Evolutionary conservation across 2,113 vertebrate species (phyloP), one percentile per base, ranked within the genome.

Genomic region (Silurus glanis): DNA sequence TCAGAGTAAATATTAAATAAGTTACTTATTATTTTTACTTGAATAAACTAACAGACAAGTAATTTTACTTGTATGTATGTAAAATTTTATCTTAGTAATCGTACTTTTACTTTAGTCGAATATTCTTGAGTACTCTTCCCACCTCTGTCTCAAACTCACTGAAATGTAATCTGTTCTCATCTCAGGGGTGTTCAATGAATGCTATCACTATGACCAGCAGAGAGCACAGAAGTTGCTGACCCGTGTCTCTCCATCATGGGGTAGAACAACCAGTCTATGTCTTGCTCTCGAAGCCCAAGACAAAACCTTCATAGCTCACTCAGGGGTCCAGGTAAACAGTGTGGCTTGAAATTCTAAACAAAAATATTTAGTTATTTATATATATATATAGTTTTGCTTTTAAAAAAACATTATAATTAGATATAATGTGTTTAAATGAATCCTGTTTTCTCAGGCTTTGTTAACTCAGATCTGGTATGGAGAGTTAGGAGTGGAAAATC

Each of bases 391-490:
- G 5, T 23, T 19, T 37, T 66, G 5, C 28, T 49, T 28, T 81
- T 47, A n/a, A 23, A 2, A 80, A 78, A 8, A 49, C 0, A 21
- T 47, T 23, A 45, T 81, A 37, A 21, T 71, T n/a, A 59, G 19
- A 2, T 51, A 47, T 45, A 16, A 53, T 66, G 23, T 59, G 16
- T 6, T 53, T 74, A n/a, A 59, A 19, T 66, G 2, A 59, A 51
- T 86, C 17, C 53, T 59, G 69, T 37, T 76, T 59, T 47, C 49
- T 89, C 89, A 99, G 98, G 96, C 95, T 89, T 96, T 97, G 80
- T 93, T 99, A 85, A 99, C 97, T 87, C 96, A 96, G 93, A 97
- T 99, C 91, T 99, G 98, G 98, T 99, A 95, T 94, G 98, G 98
- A 0, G 95, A 97, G 92, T 94, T 99, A 64, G 94, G 95, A 0